Base-by-base conservation (phyloP, 2,797 vertebrate species). In the Danio choprae region DNA sequence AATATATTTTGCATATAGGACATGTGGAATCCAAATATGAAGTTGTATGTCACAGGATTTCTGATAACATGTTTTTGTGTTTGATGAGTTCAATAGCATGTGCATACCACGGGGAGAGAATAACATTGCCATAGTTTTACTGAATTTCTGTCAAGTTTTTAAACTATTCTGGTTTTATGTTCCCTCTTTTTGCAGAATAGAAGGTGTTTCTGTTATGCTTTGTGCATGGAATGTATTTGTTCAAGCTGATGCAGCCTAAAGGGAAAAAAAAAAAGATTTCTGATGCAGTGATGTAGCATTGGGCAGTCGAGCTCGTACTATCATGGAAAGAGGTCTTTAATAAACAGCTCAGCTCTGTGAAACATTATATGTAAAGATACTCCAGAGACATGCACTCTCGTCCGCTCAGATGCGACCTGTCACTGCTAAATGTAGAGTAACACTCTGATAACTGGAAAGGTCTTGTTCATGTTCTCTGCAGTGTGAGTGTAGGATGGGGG, bases 161-260 rank as follows among this genome's bases (percentile, higher is more conserved):
- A 55, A 29, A 68, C 12, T 15, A 40, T 63, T 40, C 3, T 40
- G 38, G 20, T 56, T 11, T 67, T 53, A 44, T 43, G 63, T 64
- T 20, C 9, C 46, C 38, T 48, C 20, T 46, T 46, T 62, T 13
- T 63, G 36, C n/a, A 63, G 3, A 46, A 62, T 40, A 15, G 15
- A 38, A 5, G 1, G 7, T 1, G 0, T 22, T 41, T 63, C 5
- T 53, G 36, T 20, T 75, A 16, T 65, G 50, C 40, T 43, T 67
- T 77, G 50, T 56, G 20, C 44, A n/a, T 68, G 64, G 29, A 78
- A 78, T 20, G 16, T 8, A 59, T 50, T 58, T 48, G 20, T 68
- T 69, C 16, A 48, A 69, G 46, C 63, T 50, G 59, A 63, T 53
- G 73, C 22, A 75, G 64, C 75, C 53, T 50, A 29, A n/a, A 77